Conservation (phyloP, 2,797 vertebrate genomes). For the Buphagus erythrorhynchus region DNA sequence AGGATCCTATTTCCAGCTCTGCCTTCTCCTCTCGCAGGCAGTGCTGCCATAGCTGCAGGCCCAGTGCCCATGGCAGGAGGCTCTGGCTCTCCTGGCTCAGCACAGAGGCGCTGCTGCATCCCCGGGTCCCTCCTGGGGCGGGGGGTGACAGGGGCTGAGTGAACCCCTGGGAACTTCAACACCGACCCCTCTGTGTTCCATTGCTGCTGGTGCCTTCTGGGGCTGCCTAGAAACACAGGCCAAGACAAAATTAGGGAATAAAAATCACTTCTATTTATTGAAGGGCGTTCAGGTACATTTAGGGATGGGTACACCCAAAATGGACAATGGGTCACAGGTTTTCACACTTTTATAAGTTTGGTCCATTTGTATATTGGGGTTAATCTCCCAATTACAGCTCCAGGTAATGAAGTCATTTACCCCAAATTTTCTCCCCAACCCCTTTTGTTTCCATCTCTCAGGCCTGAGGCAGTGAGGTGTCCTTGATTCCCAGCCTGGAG, state of each 20-base stretch:
- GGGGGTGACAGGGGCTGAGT: background rate
- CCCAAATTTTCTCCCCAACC: background rate
- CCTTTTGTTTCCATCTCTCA: background rate
- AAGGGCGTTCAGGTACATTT: background rate
- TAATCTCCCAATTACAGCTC: accelerated
- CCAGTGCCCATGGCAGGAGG: conserved; percentile 11
- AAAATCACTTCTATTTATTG: accelerated
- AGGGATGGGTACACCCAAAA: background rate
- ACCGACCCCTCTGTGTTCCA: background rate
- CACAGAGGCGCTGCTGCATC: background rate
- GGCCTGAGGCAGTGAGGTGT: background rate
- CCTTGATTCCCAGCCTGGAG: background rate
- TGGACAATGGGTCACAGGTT: accelerated
- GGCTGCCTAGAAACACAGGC: background rate
- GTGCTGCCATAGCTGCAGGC: conserved; percentile 31
- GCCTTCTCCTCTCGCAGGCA: background rate
- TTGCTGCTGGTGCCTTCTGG: background rate
- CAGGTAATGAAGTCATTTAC: background rate
- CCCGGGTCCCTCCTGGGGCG: background rate
- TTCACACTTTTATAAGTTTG: background rate
- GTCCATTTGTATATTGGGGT: background rate
- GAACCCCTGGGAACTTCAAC: background rate
- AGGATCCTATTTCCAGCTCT: conserved; percentile 51
- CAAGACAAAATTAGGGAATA: background rate
- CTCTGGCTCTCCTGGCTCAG: conserved; percentile 10